Base-by-base conservation (phyloP, 53 echinoderm and acorn worm species). In the Patiria pectinifera region DNA sequence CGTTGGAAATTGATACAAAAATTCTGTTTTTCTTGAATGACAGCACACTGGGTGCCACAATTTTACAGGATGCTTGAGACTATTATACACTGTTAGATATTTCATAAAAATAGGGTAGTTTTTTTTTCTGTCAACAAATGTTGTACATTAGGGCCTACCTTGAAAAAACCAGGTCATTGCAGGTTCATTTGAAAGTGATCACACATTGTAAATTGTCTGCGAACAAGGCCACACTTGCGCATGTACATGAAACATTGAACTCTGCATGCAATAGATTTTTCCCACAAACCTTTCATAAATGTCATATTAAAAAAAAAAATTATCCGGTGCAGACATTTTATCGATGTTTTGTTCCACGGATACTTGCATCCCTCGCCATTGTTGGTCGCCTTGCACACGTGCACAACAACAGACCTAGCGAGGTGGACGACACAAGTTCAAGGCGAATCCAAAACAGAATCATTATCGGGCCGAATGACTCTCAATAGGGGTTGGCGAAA, bases 401-500 rank as follows among this genome's bases (percentile, higher is more conserved):
- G 53, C 8, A 53, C 53, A 8, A 53, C 53, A 53, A 53, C 53
- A 53, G 53, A 53, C 53, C 22, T 21, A 74, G 66, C 15, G 74
- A 74, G 74, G 5, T 23, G 24, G 80, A 1, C 45, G 16, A 45
- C 6, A 46, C 14, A 45, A 84, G 84, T 62, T 84, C 84, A 84
- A 84, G 84, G 84, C 62, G 45, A 84, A 44, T 25, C 66, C 74
- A 74, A 66, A 84, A 63, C 84, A 66, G 84, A 62, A 45, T 84
- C 18, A 66, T 84, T 84, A 84, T 14, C 15, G 21, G 84, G 62
- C 15, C 45, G 66, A 45, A 62, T 84, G 84, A 12, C 5, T 84
- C 45, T 63, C 18, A 66, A 84, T 66, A 60, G 45, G 23, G 82
- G 5, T 6, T 9, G 43, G 45, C 3, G 11, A 15, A 66, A 15